Evolutionary conservation across 2,113 vertebrate species (phyloP).

Genomic region (Orientallactaga bullata): DNA sequence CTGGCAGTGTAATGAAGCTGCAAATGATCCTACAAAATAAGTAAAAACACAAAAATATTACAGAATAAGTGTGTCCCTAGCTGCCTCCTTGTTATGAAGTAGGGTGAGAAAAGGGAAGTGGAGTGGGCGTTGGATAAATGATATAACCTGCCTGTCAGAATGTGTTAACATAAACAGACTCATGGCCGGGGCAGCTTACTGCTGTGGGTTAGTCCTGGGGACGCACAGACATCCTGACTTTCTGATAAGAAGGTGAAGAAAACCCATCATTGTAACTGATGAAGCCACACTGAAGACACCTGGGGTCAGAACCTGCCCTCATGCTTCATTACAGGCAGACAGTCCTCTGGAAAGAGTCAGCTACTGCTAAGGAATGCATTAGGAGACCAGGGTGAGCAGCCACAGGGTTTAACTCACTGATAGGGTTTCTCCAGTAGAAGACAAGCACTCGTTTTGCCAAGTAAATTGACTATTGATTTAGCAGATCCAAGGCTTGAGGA

Average conservation of each 20-base stretch:
- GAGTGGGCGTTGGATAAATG: neutral
- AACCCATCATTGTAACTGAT: no score
- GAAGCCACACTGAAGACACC: no score
- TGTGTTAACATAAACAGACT: neutral
- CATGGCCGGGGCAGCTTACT: no score
- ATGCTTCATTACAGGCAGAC: no score
- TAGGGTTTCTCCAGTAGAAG: constrained; percentile 13
- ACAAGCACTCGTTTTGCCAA: constrained; percentile 35
- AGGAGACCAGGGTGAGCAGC: neutral
- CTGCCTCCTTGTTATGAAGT: constrained; percentile 23
- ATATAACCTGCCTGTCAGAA: constrained; percentile 48
- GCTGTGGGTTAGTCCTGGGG: no score
- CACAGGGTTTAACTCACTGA: constrained; percentile 6
- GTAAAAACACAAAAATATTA: constrained; percentile 47
- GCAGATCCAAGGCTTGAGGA: constrained; percentile 8
- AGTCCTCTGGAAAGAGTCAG: no score
- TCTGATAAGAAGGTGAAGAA: no score
- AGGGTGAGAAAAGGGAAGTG: neutral
- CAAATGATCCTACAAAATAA: constrained; percentile 63
- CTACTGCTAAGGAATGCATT: neutral
- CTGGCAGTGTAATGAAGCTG: constrained; percentile 32
- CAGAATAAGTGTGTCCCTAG: neutral
- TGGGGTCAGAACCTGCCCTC: no score
- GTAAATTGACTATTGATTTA: constrained; percentile 53
- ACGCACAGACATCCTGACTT: no score